A percentile compares a stretch with the other conserved stretches of the same genome.
Conservation (phyloP, 2,797 vertebrate genomes). For the Hylomyscus alleni region DNA sequence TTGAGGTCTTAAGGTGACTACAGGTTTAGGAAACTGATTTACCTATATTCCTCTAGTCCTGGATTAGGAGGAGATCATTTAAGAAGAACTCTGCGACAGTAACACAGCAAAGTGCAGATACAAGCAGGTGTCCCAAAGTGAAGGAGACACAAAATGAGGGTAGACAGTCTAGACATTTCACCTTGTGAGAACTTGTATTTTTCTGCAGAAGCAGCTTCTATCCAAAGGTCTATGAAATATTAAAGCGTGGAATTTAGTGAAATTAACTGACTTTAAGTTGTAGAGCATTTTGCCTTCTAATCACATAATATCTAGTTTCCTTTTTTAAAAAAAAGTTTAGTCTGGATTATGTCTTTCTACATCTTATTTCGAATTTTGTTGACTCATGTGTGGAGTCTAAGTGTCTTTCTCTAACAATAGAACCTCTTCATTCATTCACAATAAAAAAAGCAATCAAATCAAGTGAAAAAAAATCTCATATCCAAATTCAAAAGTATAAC, state of each 20-base stretch:
- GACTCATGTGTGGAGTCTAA: conserved; percentile 36
- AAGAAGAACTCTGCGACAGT: not conserved
- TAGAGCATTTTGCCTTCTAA: not conserved
- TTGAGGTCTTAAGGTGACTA: not conserved
- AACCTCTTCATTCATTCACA: conserved; percentile 37
- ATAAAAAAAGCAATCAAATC: not conserved
- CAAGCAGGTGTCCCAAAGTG: not conserved
- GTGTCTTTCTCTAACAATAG: not conserved
- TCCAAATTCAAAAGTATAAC: not conserved
- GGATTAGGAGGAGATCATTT: too few species aligned
- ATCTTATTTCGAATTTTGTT: not conserved
- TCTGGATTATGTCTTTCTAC: conserved; percentile 22
- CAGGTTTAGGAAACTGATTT: not conserved
- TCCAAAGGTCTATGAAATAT: not conserved
- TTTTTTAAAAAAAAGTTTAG: conserved; percentile 5
- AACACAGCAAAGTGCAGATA: too few species aligned
- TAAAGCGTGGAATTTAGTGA: not conserved
- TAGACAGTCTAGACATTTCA: not conserved
- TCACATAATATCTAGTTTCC: not conserved
- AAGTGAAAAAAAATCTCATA: not conserved
- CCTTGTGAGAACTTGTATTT: not conserved
- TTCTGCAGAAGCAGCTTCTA: not conserved
- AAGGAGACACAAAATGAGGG: not conserved
- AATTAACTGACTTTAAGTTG: not conserved
- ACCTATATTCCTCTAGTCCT: not conserved